Base-by-base conservation (phyloP, 2,113 vertebrate genomes). In the Cynocephalus volans region DNA sequence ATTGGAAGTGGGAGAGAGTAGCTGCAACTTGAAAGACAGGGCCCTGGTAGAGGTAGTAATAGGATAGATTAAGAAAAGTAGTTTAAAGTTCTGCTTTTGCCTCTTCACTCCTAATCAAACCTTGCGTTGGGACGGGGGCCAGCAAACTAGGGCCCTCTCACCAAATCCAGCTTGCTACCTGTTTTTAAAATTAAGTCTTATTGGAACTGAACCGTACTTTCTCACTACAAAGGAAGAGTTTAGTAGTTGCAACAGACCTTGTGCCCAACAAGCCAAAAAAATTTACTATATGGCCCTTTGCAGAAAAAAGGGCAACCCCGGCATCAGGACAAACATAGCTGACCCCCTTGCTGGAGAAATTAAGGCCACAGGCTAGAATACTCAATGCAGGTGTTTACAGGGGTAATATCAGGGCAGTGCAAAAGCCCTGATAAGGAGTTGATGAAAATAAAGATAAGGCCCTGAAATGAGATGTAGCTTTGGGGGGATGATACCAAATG, bases 81-180 rank as follows among this genome's bases (percentile, higher is more conserved):
- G n/a, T n/a, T n/a, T 96, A 89, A 89, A n/a, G 17, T 77, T 77
- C 23, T 76, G 31, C 70, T 86, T 92, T 89, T 85, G 58, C 41
- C n/a, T 65, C 18, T 8, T 86, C 18, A 48, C 52, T 79, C 24
- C 15, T 80, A 64, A 88, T 26, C 54, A 33, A 8, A 88, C 31
- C 41, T 95, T 85, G 28, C 45, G 23, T 92, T 82, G 23, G 67
- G 60, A 75, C 18, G 58, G 62, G 17, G 48, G 56, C 11, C 67
- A 18, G n/a, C n/a, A 91, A 54, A 93, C 58, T 90, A 13, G 31
- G 67, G 6, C 70, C 33, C 31, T 96, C 8, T 9, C 26, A 77
- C 21, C 62, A 92, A 70, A 64, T 95, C 48, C 56, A 83, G 12
- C 52, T 48, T 96, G 54, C 41, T 87, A 4, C 45, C 15, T 89